A percentile compares a stretch with the other conserved stretches of the same genome.
These are phyloP conservation scores for Dendrolimus houi DNA, from an alignment of 2,888 invertebrate genomes.

Conservation along the genomic window DNA sequence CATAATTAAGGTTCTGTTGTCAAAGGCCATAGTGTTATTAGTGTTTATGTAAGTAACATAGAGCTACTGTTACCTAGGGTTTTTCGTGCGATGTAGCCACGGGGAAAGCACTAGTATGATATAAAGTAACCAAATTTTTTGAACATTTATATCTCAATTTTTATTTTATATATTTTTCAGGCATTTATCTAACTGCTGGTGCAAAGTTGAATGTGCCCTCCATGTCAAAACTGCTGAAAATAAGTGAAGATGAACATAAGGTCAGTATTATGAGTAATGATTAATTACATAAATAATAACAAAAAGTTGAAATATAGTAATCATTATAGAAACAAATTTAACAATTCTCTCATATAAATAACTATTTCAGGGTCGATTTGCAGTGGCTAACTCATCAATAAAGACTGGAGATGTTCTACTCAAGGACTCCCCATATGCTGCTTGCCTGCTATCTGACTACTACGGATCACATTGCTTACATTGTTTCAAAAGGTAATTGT, in stretches of 20 bases:
- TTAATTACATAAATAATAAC: too few relatives aligned
- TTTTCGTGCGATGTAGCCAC: too few relatives aligned
- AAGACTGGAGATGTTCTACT: slow-evolving; percentile 84
- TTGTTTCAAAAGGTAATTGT: slow-evolving; percentile 82
- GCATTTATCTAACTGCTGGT: slow-evolving; percentile 59
- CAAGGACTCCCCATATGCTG: slow-evolving; percentile 83
- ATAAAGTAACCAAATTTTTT: too few relatives aligned
- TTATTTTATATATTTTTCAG: slow-evolving; percentile 21
- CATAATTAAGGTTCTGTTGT: too few relatives aligned
- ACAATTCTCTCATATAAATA: too few relatives aligned
- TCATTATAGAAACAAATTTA: too few relatives aligned
- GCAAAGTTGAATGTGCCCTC: slow-evolving; percentile 70
- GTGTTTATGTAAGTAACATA: too few relatives aligned
- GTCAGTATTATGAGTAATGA: slow-evolving; percentile 20
- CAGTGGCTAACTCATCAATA: slow-evolving; percentile 78
- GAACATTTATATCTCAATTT: too few relatives aligned
- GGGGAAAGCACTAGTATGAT: too few relatives aligned
- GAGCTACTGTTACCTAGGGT: too few relatives aligned
- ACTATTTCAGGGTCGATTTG: slow-evolving; percentile 78
- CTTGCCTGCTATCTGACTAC: slow-evolving; percentile 82
- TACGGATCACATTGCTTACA: slow-evolving; percentile 88
- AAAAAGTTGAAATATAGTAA: too few relatives aligned
- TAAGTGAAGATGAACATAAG: slow-evolving; percentile 75
- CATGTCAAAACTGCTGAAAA: slow-evolving; percentile 76
- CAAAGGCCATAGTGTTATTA: too few relatives aligned